Base-by-base conservation (phyloP, 2,113 vertebrate species). In the Calcarius ornatus region DNA sequence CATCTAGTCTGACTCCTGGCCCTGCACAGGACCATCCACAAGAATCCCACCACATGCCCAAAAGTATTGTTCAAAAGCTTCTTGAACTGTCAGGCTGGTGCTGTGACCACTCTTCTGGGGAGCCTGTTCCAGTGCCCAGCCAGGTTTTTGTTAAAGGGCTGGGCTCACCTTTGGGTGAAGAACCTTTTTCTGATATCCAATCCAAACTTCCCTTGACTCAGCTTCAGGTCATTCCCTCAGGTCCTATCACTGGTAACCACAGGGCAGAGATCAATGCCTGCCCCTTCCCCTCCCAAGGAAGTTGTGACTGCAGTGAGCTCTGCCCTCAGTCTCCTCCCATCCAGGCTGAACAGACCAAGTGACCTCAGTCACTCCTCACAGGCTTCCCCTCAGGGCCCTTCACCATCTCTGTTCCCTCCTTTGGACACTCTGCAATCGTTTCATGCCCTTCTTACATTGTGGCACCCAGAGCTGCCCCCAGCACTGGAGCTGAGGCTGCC, bases 401-500 rank as follows among this genome's bases (percentile, higher is more conserved):
- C 50, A 28, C 3, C 15, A 57, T 14, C 13, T 0, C 35, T 0
- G 1, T 21, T 4, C 0, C 24, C 20, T 57, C 5, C 12, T 9
- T n/a, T 35, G 35, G 42, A 57, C 4, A 16, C 11, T 24, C 51
- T 33, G 2, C 23, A 57, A 25, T 2, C 30, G 24, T 11, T 75
- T 20, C 3, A 20, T 9, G 1, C 11, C 10, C 2, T 64, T 47
- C 12, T 17, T 35, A 11, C 0, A 4, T 2, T 66, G 13, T 25
- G 51, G 0, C 43, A 25, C 25, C 30, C 35, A 17, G 3, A 76
- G 5, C 35, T 66, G 35, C 24, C 60, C 53, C 42, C 51, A 75
- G 60, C 50, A 56, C 35, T 40, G 0, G 15, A 56, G 81, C 24
- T 57, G 50, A 47, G 81, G 70, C 60, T 0, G 1, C 19, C 42